Percentiles rank a stretch among this genome's conserved stretches.
phyloP scores from a whole-genome alignment of 2,888 invertebrate genomes.

The Subacronicta megacephala region DNA sequence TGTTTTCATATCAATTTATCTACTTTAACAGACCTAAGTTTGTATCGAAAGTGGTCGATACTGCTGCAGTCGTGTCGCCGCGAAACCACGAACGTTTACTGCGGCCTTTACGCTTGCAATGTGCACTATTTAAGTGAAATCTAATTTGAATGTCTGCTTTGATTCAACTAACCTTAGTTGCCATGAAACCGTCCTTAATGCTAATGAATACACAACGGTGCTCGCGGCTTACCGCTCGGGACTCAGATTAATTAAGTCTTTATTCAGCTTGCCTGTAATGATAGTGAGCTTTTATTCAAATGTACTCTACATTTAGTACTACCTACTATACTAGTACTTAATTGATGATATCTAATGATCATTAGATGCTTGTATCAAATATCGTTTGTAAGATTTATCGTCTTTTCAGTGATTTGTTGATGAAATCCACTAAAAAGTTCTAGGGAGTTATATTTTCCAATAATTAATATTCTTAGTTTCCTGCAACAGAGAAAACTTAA shows the following conservation, averaged over 20 bases:
- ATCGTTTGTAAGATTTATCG: too few species aligned
- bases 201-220: constrained; percentile 64
- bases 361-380: constrained; percentile 7
- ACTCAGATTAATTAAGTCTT: constrained; percentile 61
- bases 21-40: constrained; percentile 19
- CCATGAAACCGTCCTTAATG: constrained; percentile 66
- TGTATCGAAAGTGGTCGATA: constrained; percentile 44
- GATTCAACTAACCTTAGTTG: constrained; percentile 65
- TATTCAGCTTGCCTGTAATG: constrained; percentile 56
- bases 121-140: constrained; percentile 52
- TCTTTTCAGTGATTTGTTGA: too few species aligned
- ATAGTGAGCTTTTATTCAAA: constrained; percentile 58
- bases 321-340: not conserved
- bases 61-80: constrained; percentile 44
- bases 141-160: constrained; percentile 66
- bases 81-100: constrained; percentile 51
- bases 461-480: not conserved
- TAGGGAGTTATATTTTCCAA: not conserved
- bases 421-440: too few species aligned
- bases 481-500: not conserved
- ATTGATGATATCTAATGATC: constrained; percentile 4
- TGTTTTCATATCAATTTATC: constrained; percentile 37
- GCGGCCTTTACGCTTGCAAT: constrained; percentile 45
- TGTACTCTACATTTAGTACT: constrained; percentile 31
- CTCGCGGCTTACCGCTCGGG: constrained; percentile 61